Conservation (phyloP, 2,888 invertebrate genomes). For the Leptinotarsa tumamoca region DNA sequence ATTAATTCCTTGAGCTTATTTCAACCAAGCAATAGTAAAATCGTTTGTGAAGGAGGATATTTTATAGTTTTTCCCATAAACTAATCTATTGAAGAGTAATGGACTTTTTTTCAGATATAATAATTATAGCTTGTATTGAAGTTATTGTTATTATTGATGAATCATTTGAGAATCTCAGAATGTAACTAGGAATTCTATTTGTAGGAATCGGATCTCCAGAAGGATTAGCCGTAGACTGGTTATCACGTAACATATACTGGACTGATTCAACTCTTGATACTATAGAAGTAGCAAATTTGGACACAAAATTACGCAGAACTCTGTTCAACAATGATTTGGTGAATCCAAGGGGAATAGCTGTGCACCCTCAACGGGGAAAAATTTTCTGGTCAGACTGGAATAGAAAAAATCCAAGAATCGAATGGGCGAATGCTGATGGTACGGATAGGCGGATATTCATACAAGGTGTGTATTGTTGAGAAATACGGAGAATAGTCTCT, state of each 20-base stretch:
- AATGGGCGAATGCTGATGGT: conserved; percentile 95
- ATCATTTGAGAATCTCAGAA: background rate
- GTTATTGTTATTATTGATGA: no score
- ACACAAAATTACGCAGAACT: conserved; percentile 79
- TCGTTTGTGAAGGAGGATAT: no score
- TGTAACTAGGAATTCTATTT: background rate
- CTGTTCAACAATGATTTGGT: conserved; percentile 82
- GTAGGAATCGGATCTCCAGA: conserved; percentile 88
- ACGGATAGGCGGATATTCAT: conserved; percentile 78
- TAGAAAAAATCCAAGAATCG: conserved; percentile 89
- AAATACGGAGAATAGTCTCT: background rate
- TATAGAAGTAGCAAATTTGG: conserved; percentile 90
- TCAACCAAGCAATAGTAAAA: no score
- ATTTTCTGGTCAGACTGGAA: conserved; percentile 99
- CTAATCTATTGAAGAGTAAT: no score
- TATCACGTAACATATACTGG: conserved; percentile 94
- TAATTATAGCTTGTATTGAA: no score
- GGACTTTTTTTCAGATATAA: no score
- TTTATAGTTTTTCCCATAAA: no score
- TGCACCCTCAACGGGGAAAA: conserved; percentile 90
- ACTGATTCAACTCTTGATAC: conserved; percentile 91
- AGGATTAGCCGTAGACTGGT: conserved; percentile 94
- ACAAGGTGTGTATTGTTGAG: conserved; percentile 60
- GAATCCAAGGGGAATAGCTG: conserved; percentile 95
- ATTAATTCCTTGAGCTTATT: no score